phyloP scores from a whole-genome alignment of 1,140 invertebrate genomes.

The Scaptomyza pallida region DNA sequence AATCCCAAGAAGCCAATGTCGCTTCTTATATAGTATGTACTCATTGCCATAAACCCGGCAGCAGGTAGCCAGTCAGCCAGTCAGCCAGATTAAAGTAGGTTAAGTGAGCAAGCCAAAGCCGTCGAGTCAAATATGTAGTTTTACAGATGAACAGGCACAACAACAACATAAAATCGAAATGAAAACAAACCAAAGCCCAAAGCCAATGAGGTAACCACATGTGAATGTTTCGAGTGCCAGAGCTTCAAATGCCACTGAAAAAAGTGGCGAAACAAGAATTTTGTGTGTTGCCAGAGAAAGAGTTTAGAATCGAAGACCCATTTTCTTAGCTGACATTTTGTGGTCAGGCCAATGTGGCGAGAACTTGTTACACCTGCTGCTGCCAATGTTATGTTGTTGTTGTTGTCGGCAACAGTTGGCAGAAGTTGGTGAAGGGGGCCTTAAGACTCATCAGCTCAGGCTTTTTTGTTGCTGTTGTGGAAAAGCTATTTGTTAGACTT shows the following conservation, averaged over 20 bases:
- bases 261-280: constrained; percentile 59
- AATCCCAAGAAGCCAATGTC: constrained; percentile 2
- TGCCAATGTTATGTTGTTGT: constrained; percentile 20
- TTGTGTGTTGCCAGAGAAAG: constrained; percentile 27
- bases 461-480: constrained; percentile 10
- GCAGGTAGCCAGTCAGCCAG: too few relatives aligned
- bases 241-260: constrained; percentile 36
- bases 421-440: constrained; percentile 6
- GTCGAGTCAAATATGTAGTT: constrained; percentile 62
- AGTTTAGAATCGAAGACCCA: constrained; percentile 59
- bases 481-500: constrained; percentile 58
- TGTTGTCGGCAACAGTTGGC: constrained; percentile 9
- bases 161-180: constrained; percentile 58
- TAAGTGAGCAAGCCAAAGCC: constrained; percentile 64
- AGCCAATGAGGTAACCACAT: constrained; percentile 73
- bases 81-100: constrained; percentile 65
- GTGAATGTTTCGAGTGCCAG: constrained; percentile 36
- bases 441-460: constrained; percentile 26
- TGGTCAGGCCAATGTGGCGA: constrained; percentile 66
- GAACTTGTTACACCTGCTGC: constrained; percentile 80
- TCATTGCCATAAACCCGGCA: constrained; percentile 41
- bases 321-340: constrained; percentile 74
- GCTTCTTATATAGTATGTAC: too few relatives aligned
- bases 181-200: constrained; percentile 62
- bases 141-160: constrained; percentile 49